phyloP scores from a whole-genome alignment of 2,113 vertebrate genomes.

The Anolis sagrei region DNA sequence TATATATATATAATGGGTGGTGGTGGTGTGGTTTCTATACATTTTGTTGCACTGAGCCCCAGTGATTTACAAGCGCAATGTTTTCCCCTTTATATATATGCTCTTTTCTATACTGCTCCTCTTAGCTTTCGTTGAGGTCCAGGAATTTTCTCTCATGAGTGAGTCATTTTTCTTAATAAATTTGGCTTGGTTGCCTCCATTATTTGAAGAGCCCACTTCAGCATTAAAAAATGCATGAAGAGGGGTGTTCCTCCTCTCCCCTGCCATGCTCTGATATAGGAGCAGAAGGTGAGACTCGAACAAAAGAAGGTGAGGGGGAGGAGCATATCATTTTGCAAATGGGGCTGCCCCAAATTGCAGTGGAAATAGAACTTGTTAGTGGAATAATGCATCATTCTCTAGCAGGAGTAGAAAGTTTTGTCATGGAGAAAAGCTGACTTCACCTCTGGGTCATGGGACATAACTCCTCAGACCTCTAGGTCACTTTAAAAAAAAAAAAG shows the following conservation, averaged over 20 bases:
- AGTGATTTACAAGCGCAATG: background rate
- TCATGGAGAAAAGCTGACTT: background rate
- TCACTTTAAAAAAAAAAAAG: slow-evolving; percentile 14
- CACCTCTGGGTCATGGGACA: background rate
- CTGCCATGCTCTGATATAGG: background rate
- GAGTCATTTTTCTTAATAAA: slow-evolving; percentile 36
- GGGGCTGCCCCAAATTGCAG: background rate
- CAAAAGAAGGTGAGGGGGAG: background rate
- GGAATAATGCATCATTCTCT: background rate
- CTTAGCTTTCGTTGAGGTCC: background rate
- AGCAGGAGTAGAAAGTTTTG: background rate
- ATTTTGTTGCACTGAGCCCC: background rate
- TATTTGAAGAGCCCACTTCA: background rate
- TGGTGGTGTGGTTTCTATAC: background rate
- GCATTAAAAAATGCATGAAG: too few species aligned
- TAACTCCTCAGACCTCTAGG: background rate
- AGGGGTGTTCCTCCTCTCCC: background rate
- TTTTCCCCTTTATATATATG: background rate
- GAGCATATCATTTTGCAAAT: background rate
- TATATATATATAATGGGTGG: too few species aligned
- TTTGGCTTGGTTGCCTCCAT: slow-evolving; percentile 16
- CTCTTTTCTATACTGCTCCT: background rate
- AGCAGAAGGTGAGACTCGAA: background rate
- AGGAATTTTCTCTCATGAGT: background rate
- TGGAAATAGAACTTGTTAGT: background rate